These are phyloP conservation scores for Hesperophylax magnus DNA, from an alignment of 1,140 invertebrate species.

Conservation along the genomic window DNA sequence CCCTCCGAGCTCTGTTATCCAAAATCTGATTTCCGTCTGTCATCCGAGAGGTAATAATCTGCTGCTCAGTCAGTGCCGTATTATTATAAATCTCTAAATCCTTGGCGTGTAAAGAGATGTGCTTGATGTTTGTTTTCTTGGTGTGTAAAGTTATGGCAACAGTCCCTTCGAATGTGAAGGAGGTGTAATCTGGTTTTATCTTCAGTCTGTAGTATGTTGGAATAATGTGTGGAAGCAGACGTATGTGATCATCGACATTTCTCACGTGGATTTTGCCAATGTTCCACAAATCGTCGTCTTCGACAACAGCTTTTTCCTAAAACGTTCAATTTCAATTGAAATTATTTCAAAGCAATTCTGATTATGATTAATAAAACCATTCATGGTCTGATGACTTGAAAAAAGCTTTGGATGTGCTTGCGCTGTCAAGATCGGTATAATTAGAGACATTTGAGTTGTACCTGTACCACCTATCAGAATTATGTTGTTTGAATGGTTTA, in stretches of 20 bases:
- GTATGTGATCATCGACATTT: slow-evolving; percentile 57
- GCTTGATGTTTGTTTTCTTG: slow-evolving; percentile 60
- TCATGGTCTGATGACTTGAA: too few species aligned
- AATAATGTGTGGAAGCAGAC: slow-evolving; percentile 74
- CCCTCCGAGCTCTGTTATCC: background rate
- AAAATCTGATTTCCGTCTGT: background rate
- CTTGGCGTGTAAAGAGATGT: slow-evolving; percentile 78
- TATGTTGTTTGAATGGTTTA: too few species aligned
- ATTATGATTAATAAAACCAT: background rate
- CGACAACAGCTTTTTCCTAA: slow-evolving; percentile 39
- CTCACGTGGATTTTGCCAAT: slow-evolving; percentile 38
- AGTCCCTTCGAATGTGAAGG: slow-evolving; percentile 75
- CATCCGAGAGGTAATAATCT: slow-evolving; percentile 44
- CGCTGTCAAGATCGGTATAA: too few species aligned
- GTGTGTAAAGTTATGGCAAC: slow-evolving; percentile 72
- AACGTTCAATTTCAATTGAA: slow-evolving; percentile 5
- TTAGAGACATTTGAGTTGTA: too few species aligned
- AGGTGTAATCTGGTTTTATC: slow-evolving; percentile 73
- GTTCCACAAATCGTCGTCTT: slow-evolving; percentile 53
- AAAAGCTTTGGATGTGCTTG: too few species aligned
- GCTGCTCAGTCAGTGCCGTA: slow-evolving; percentile 65
- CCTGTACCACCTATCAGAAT: too few species aligned
- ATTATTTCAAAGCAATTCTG: background rate
- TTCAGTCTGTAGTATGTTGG: slow-evolving; percentile 80
- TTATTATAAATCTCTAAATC: slow-evolving; percentile 71